Evolutionary conservation across 2,888 invertebrate genomes (phyloP).

Genomic region (Timema podura): DNA sequence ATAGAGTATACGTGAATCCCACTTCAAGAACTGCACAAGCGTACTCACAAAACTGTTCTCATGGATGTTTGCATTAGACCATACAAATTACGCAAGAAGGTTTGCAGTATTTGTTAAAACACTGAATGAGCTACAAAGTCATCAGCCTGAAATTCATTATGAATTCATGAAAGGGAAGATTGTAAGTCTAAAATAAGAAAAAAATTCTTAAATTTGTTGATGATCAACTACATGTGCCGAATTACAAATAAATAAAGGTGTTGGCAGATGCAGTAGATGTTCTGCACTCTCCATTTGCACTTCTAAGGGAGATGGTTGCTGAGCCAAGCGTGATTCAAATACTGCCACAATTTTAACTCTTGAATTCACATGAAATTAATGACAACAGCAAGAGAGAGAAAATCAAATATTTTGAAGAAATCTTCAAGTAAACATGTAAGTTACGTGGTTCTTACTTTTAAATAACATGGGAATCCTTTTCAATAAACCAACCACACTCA

Average conservation of each 20-base stretch:
- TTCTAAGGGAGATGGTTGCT: not conserved
- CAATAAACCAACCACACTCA: constrained; percentile 3
- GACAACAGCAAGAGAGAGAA: not conserved
- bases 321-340: not conserved
- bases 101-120: not conserved
- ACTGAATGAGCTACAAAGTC: constrained; percentile 9
- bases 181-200: not conserved
- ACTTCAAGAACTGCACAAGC: constrained; percentile 4
- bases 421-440: no score
- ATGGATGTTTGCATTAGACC: constrained; percentile 14
- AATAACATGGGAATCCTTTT: not conserved
- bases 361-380: not conserved
- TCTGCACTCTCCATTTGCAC: not conserved
- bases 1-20: constrained; percentile 4
- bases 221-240: constrained; percentile 4
- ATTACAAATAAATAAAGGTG: not conserved
- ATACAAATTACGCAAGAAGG: constrained; percentile 3
- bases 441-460: not conserved
- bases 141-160: not conserved
- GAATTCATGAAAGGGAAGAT: constrained; percentile 7
- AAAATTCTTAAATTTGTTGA: not conserved
- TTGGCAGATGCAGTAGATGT: constrained; percentile 1
- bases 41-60: not conserved
- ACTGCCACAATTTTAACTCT: not conserved
- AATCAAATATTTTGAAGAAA: not conserved